Conservation (phyloP, 2,797 vertebrate species). For the Ceyx erithaca region DNA sequence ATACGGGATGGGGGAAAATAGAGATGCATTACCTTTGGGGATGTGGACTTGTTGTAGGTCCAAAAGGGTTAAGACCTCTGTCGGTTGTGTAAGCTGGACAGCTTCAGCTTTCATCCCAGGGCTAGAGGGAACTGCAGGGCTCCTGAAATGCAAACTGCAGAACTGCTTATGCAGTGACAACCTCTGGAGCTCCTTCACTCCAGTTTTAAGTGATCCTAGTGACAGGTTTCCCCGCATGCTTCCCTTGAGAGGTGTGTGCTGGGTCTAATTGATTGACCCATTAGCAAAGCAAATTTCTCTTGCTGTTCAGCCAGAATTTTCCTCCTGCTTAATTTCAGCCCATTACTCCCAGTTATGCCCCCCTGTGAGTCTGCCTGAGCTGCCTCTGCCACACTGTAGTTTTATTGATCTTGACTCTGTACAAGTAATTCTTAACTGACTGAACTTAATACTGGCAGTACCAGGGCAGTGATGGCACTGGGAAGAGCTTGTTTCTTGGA, state of each 20-base stretch:
- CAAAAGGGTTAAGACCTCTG: not conserved
- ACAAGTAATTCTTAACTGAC: not conserved
- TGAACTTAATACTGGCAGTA: not conserved
- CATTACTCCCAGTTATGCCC: constrained; percentile 51
- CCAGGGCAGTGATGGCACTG: not conserved
- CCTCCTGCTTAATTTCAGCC: constrained; percentile 64
- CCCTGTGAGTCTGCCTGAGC: not conserved
- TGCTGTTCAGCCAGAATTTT: constrained; percentile 61
- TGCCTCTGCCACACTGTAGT: not conserved
- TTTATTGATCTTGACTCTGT: constrained; percentile 38
- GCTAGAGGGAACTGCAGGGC: not conserved
- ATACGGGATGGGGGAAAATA: not conserved
- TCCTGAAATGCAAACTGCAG: not conserved
- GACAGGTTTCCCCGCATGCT: constrained; percentile 16
- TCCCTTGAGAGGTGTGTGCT: constrained; percentile 28
- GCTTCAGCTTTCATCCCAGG: not conserved
- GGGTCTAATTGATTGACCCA: constrained; percentile 62
- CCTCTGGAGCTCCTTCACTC: constrained; percentile 3
- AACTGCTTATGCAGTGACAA: constrained; percentile 31
- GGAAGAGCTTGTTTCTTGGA: not conserved
- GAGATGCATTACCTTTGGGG: not conserved
- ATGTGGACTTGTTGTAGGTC: not conserved
- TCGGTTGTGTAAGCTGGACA: not conserved
- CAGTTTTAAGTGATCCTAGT: constrained; percentile 23
- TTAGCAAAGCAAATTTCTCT: constrained; percentile 72